Evolutionary conservation across 2,888 invertebrate genomes (phyloP), one percentile per base, ranked within the genome.

Genomic region (Heliconius ismenius): DNA sequence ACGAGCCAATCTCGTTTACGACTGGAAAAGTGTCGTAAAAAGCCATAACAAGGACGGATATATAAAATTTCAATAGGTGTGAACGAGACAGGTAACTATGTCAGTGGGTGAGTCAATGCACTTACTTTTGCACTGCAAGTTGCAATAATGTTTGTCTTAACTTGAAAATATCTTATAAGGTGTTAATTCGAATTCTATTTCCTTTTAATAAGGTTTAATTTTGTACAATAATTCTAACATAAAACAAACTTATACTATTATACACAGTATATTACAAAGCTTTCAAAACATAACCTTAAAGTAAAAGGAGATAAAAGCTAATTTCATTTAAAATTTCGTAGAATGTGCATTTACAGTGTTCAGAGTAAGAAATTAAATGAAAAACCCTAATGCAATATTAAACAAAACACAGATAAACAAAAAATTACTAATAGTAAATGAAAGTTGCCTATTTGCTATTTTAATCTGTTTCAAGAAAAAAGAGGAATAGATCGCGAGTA

Each of bases 101-200:
- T 92, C 88, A 93, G 90, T 93, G 87, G 92, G 92, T 90, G 87
- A 86, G 92, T 91, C 90, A 88, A 89, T 87, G 91, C 88, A 89
- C 91, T 89, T 86, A 76, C 63, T 74, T 79, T 73, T 78, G 79
- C 79, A 79, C 73, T 78, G 76, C 76, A 68, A 79, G 70, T 79
- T 76, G 76, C 79, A 76, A 76, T 70, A 79, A 63, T 76, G 63
- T 75, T 77, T 69, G 68, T 36, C 32, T 39, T 39, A 73, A 75
- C 74, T 69, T 75, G 39, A 26, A 24, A 73, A 18, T 43, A 49
- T 24, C 2, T 24, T 39, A 69, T 21, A n/a, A 36, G 2, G 13
- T 70, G 18, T 1, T n/a, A 32, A 28, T 70, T 58, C 58, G 6
- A 32, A 70, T 32, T 58, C n/a, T 70, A 32, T 58, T 21, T 0